Evolutionary conservation across 2,797 vertebrate genomes (phyloP).

Genomic region (Morus bassanus): DNA sequence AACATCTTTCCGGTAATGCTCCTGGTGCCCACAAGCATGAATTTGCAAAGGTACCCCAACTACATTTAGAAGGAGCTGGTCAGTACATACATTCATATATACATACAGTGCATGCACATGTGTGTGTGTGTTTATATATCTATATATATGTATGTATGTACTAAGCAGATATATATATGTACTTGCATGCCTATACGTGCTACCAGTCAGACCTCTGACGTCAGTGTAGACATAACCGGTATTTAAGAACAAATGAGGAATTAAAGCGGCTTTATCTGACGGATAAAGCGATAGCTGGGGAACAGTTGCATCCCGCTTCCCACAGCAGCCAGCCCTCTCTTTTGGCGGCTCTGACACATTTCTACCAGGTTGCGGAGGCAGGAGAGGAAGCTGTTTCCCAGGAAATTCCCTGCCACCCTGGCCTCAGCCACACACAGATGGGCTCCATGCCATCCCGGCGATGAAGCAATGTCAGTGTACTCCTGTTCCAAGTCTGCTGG

Average conservation of each 20-base stretch:
- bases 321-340: neutral
- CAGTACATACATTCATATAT: neutral
- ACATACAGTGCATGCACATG: too few species aligned
- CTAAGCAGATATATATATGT: neutral
- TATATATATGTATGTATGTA: too few species aligned
- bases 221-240: neutral
- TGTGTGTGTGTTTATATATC: too few species aligned
- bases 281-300: neutral
- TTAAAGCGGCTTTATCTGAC: neutral
- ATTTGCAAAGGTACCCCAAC: neutral
- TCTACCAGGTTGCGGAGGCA: neutral
- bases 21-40: neutral
- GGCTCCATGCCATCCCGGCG: rapidly evolving
- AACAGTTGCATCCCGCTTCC: neutral
- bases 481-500: neutral
- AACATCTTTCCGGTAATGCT: neutral
- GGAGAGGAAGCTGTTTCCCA: neutral
- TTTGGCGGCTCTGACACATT: rapidly evolving
- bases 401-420: neutral
- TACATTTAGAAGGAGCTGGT: neutral
- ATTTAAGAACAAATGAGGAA: neutral
- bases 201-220: neutral
- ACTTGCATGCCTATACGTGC: neutral
- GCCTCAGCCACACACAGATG: rapidly evolving
- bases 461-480: neutral